Conservation (phyloP, 2,888 invertebrate species). For the Scaptomyza polygonia region DNA sequence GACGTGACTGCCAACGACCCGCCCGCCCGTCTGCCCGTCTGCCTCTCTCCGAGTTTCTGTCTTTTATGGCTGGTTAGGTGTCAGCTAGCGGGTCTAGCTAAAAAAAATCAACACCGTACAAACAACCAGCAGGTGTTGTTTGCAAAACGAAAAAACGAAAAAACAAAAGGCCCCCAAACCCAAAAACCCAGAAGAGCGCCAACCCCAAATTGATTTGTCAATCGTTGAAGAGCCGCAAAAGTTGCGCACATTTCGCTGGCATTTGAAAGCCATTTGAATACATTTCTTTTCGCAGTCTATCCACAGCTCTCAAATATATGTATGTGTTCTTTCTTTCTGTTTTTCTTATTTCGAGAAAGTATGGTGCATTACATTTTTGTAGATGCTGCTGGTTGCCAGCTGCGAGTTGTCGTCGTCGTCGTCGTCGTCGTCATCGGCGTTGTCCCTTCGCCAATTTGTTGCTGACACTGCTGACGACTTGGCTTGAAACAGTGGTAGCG, state of each 20-base stretch:
- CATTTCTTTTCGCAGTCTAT: slow-evolving; percentile 46
- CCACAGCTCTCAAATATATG: slow-evolving; percentile 1
- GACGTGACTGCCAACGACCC: slow-evolving; percentile 57
- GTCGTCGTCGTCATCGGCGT: slow-evolving; percentile 35
- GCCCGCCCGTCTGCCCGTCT: too few relatives aligned
- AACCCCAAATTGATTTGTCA: slow-evolving; percentile 76
- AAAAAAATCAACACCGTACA: slow-evolving; percentile 40
- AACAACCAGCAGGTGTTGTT: slow-evolving; percentile 65
- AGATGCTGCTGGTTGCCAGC: slow-evolving; percentile 70
- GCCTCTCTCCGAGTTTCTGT: background rate
- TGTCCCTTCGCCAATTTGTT: slow-evolving; percentile 78
- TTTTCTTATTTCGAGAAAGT: slow-evolving; percentile 57
- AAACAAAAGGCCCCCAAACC: slow-evolving; percentile 58
- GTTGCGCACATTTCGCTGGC: slow-evolving; percentile 73
- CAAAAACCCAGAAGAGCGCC: slow-evolving; percentile 44
- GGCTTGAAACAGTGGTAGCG: slow-evolving; percentile 33
- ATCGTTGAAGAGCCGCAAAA: slow-evolving; percentile 70
- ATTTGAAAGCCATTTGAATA: slow-evolving; percentile 78
- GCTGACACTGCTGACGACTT: slow-evolving; percentile 74
- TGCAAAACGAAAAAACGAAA: background rate
- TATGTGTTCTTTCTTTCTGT: background rate
- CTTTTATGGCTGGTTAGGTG: slow-evolving; percentile 49
- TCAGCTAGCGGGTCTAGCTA: slow-evolving; percentile 57
- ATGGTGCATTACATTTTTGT: slow-evolving; percentile 66
- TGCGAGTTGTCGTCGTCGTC: slow-evolving; percentile 54